Base-by-base conservation (phyloP, 2,797 vertebrate species). In the Onychomys leucogaster region DNA sequence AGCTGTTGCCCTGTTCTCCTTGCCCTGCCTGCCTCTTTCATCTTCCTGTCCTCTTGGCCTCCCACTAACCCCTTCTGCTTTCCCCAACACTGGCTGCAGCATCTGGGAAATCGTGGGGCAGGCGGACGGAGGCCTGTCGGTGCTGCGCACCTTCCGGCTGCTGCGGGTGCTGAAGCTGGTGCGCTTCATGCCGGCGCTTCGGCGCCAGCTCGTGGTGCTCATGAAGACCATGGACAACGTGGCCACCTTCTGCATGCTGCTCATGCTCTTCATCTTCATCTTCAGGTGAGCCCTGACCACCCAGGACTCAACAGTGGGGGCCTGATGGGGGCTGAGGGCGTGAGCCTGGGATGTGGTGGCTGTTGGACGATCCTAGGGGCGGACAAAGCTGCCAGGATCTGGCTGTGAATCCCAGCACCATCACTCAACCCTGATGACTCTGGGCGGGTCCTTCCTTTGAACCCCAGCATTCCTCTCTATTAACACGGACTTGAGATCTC, bases 221-320 rank as follows among this genome's bases (percentile, higher is more conserved):
- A 99, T 99, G 99, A 99, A 99, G 99, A 99, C 99, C 91, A 99
- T 99, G 99, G 99, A 99, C 98, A 99, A 99, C 0, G 99, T 99
- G 98, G 99, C 99, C 97, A 99, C 99, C 29, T 99, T 99, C 99
- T 99, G 99, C 98, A 99, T 99, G 99, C 99, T 99, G 8, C 99
- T 99, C 69, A 99, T 99, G 99, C 99, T 99, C 89, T 99, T 99
- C 98, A 99, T 99, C 98, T 99, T 99, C 98, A 99, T 99, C 97
- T 99, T 99, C 98, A 99, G 99, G 99, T 99, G 93, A 89, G 97
- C 69, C 52, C 21, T 0, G 25, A 49, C 52, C 11, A 0, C 12
- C 69, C 59, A 0, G 32, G 17, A 16, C 29, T 16, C 46, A 76
- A 7, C 34, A 1, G 14, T 16, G 4, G 12, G n/a, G 14, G 34